Evolutionary conservation across 2,113 vertebrate genomes (phyloP), one percentile per base, ranked within the genome.

Genomic region (Emydocephalus ijimae): DNA sequence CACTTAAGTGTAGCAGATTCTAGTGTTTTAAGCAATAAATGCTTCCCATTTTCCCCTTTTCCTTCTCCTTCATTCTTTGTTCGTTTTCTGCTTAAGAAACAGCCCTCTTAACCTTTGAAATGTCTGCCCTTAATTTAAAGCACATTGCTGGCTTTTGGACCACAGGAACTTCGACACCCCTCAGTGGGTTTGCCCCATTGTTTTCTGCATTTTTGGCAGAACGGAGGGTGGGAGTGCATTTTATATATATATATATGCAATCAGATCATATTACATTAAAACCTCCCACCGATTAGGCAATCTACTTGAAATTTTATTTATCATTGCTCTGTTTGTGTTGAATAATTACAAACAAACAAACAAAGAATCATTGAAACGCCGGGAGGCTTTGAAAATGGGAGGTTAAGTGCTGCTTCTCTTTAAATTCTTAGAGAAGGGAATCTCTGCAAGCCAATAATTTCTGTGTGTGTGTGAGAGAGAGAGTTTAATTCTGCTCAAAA

Each of bases 41-140:
- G 89, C 92, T 69, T 85, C 90, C 87, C 5, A 85, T 0, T 96
- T 95, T 18, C 5, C 2, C 10, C 91, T 96, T 94, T 81, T 95
- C 93, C 89, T n/a, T 50, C 48, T 50, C 48, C 85, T 69, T 3
- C 34, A 95, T 74, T 93, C 93, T 96, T 96, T 96, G 90, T 96
- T 96, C 94, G 85, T 57, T 52, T 54, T 95, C 94, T 94, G 85
- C 89, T 90, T 92, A 91, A 96, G 92, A 93, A 95, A 92, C 91
- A 45, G 45, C 92, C 93, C 90, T 95, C 34, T 55, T 96, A 94
- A 91, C 90, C 94, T 96, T 96, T 95, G 94, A 96, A 96, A 96
- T 15, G 3, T 12, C 3, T 12, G 3, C 85, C 29, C 85, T 95
- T 96, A 95, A 95, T 97, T 96, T 94, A 95, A 96, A 96, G 90